Conservation (phyloP, 37 sponge, comb jelly and placozoan genomes). For the Agelas oroides region DNA sequence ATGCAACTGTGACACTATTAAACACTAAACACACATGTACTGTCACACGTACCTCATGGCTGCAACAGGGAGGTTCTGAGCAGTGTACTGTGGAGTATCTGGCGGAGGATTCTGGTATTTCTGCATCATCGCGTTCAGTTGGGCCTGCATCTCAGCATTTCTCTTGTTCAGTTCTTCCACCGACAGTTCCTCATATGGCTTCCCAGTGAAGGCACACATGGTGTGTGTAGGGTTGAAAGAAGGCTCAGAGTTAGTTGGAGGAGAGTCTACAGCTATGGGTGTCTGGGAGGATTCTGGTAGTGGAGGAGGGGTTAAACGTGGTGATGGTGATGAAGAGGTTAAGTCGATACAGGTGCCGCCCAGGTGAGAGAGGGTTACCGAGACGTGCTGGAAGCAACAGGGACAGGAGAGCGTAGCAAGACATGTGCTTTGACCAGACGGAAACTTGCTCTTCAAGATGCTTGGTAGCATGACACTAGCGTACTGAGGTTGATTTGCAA, state of each 20-base stretch:
- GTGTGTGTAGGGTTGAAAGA: neutral
- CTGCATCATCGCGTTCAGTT: neutral
- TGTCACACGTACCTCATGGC: no score
- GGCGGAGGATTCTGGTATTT: no score
- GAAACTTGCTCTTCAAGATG: neutral
- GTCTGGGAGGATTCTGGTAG: neutral
- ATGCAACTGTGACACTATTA: no score
- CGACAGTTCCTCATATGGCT: neutral
- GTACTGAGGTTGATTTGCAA: neutral
- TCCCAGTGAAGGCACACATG: slow-evolving; percentile 7
- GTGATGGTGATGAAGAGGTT: no score
- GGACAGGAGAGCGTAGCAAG: slow-evolving; percentile 1
- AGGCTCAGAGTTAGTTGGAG: no score
- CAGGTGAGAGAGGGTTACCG: neutral
- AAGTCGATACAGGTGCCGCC: neutral
- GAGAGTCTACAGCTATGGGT: no score
- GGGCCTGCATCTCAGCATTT: neutral
- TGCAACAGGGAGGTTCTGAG: no score
- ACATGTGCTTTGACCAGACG: neutral
- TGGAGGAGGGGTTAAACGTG: neutral
- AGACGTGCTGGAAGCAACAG: neutral
- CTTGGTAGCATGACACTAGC: neutral
- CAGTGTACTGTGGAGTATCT: no score
- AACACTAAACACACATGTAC: no score
- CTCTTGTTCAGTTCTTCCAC: neutral